phyloP scores from a whole-genome alignment of 1,140 invertebrate genomes.

The Samia ricini region DNA sequence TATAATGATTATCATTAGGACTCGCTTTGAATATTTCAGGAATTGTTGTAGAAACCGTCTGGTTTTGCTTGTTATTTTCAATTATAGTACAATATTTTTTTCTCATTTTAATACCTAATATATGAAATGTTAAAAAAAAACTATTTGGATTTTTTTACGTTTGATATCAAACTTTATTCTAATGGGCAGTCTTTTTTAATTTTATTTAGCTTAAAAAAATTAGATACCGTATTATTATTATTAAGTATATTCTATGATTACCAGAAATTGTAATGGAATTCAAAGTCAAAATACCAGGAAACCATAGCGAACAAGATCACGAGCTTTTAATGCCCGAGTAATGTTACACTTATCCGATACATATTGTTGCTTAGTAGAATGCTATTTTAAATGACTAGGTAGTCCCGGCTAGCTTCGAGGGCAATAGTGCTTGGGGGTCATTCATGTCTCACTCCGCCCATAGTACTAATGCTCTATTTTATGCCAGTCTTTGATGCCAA shows the following conservation, averaged over 20 bases:
- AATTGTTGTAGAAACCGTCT: not conserved
- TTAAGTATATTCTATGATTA: no score
- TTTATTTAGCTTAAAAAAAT: no score
- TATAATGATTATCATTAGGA: not conserved
- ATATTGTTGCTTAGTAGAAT: conserved; percentile 17
- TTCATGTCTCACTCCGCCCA: conserved; percentile 45
- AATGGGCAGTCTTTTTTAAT: no score
- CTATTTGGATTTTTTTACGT: no score
- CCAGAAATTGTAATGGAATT: not conserved
- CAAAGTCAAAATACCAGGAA: not conserved
- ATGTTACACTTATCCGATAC: conserved; percentile 10
- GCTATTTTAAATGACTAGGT: conserved; percentile 28
- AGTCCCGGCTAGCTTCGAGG: conserved; percentile 30
- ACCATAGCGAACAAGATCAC: not conserved
- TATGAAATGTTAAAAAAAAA: no score
- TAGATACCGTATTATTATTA: no score
- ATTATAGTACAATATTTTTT: no score
- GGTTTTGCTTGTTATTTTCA: no score
- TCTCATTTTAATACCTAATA: no score
- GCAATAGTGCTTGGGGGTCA: conserved; percentile 36
- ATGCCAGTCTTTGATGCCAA: conserved; percentile 27
- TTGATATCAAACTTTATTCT: no score
- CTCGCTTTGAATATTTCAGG: not conserved
- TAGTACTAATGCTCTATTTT: conserved; percentile 33
- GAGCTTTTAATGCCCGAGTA: not conserved